Base-by-base conservation (phyloP, 1,140 invertebrate species). In the Drosophila azteca region DNA sequence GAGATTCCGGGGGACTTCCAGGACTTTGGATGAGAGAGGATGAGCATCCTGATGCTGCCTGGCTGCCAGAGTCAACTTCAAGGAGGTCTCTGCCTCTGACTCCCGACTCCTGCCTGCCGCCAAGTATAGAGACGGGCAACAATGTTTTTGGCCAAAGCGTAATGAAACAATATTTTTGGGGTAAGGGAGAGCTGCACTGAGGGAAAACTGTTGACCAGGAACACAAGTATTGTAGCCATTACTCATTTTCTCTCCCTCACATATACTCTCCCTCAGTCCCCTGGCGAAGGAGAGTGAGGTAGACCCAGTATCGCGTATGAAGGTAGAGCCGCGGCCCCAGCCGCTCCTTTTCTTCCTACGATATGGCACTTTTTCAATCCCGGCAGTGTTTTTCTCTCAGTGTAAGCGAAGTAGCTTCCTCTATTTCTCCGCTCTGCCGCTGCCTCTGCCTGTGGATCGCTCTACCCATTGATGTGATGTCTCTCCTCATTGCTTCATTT, bases 81-180 rank as follows among this genome's bases (percentile, higher is more conserved):
- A 69, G 64, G 64, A 57, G 64, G n/a, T 68, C 35, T 68, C 9
- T 11, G 29, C 29, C 31, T 31, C 31, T 31, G 29, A 26, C 8
- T 31, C 31, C 17, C 7, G 26, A 7, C 26, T 29, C 26, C 17
- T 6, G 64, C 22, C 24, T 24, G 53, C 61, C 44, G 17, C 44
- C 59, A 43, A 69, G 39, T 22, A 44, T 31, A 43, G 70, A 20
- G 35, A 39, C 67, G 41, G 39, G 11, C 57, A 31, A 72, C 69
- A 75, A 69, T 76, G 80, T 79, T 83, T 83, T 72, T 73, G 71
- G 31, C 45, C 76, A 79, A 67, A 69, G 79, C 81, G 58, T 83
- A 82, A 82, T 69, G 70, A 88, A 82, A 88, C 61, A 77, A 88
- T 83, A 82, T 88, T 83, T 78, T 78, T 65, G 44, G 31, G 46